These are phyloP conservation scores for Galeopterus variegatus DNA, from an alignment of 2,113 vertebrate genomes.

Conservation along the genomic window DNA sequence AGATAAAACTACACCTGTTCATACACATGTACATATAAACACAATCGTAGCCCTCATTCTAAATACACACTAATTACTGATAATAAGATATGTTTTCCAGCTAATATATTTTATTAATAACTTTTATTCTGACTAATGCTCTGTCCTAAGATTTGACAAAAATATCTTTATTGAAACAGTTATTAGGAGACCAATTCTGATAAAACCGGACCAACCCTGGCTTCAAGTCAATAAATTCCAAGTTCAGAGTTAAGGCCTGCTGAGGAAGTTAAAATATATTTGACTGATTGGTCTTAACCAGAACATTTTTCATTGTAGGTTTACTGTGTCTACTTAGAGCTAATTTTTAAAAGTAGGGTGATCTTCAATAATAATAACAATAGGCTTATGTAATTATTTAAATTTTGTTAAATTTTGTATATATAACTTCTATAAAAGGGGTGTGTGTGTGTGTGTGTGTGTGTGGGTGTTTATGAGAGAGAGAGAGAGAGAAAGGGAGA, in stretches of 20 bases:
- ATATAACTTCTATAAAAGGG: neutral
- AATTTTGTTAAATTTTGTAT: neutral
- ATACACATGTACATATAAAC: neutral
- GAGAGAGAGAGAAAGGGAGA: too few relatives aligned
- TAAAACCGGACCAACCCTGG: neutral
- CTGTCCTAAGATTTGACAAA: constrained; percentile 53
- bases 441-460: too few relatives aligned
- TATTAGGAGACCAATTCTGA: neutral
- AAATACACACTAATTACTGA: constrained; percentile 33
- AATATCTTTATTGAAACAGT: constrained; percentile 43
- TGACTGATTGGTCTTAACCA: neutral
- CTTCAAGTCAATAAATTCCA: constrained; percentile 38
- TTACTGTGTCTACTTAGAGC: neutral
- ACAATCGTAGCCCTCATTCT: neutral
- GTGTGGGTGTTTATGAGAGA: neutral
- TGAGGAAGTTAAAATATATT: constrained; percentile 51
- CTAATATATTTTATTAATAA: constrained; percentile 50
- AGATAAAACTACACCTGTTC: neutral
- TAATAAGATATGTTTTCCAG: constrained; percentile 5
- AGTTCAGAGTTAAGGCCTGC: neutral
- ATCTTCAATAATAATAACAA: neutral
- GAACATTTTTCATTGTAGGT: neutral
- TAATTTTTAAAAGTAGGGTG: neutral
- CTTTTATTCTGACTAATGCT: constrained; percentile 20
- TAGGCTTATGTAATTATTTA: constrained; percentile 41